Conservation (phyloP, 2,888 invertebrate genomes). For the Mythimna ferrago region DNA sequence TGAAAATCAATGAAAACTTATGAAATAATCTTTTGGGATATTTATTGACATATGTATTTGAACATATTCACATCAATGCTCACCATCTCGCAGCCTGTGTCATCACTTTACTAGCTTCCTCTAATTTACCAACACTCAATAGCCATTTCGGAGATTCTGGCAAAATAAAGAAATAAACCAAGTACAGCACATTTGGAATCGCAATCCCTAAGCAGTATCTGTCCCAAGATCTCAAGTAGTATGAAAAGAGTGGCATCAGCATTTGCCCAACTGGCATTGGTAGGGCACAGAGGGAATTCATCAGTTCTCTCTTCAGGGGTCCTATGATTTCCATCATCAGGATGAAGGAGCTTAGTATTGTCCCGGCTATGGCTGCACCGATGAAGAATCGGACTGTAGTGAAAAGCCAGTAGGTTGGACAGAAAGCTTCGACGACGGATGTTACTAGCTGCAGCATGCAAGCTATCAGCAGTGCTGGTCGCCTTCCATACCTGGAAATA, state of each 20-base stretch:
- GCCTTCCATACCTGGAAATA: conserved; percentile 92
- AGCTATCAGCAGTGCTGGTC: conserved; percentile 91
- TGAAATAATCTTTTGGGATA: too few relatives aligned
- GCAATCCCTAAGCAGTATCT: conserved; percentile 91
- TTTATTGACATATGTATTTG: neutral
- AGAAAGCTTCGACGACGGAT: conserved; percentile 91
- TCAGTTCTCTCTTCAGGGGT: conserved; percentile 80
- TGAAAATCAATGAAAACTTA: conserved; percentile 57
- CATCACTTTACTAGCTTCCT: conserved; percentile 91
- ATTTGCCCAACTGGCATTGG: conserved; percentile 92
- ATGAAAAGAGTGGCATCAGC: conserved; percentile 90
- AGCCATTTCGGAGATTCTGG: conserved; percentile 95
- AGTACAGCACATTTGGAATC: conserved; percentile 88
- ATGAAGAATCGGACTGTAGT: conserved; percentile 92
- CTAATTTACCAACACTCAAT: conserved; percentile 92
- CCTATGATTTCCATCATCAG: conserved; percentile 91
- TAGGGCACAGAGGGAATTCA: conserved; percentile 90
- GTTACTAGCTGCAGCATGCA: conserved; percentile 92
- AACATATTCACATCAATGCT: conserved; percentile 32
- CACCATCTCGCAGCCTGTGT: conserved; percentile 90
- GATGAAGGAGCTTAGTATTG: conserved; percentile 93
- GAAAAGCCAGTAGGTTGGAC: conserved; percentile 90
- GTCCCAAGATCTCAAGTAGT: conserved; percentile 91
- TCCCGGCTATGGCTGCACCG: conserved; percentile 93
- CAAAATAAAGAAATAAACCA: conserved; percentile 92